These are phyloP conservation scores for Trachythela sp. DNA, from an alignment of 64 coral and sea anemone species.

Conservation along the genomic window DNA sequence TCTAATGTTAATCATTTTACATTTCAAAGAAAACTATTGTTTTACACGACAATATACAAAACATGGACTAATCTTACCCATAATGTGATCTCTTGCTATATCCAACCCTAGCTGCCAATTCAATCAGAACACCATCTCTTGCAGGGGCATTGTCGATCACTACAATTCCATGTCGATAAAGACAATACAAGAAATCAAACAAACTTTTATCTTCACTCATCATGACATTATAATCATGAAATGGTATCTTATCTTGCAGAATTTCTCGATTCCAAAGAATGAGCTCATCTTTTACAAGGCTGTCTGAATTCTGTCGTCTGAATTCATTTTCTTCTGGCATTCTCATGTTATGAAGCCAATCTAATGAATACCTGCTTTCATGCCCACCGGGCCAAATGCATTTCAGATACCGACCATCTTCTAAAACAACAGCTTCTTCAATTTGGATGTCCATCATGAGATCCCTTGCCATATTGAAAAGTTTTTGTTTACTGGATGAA, in stretches of 20 bases:
- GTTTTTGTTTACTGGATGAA: neutral
- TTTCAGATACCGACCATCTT: neutral
- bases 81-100: neutral
- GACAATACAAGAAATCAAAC: conserved; percentile 5
- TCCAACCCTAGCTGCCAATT: neutral
- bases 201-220: neutral
- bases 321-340: neutral
- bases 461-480: neutral
- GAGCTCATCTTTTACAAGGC: conserved; percentile 1
- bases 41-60: neutral
- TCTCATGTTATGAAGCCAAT: neutral
- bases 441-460: neutral
- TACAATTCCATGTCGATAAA: neutral
- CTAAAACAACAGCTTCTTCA: neutral
- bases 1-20: too few relatives aligned
- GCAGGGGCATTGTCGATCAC: neutral
- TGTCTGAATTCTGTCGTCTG: neutral
- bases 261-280: neutral
- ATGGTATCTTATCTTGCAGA: neutral
- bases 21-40: too few relatives aligned
- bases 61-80: neutral
- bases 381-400: neutral
- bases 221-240: neutral
- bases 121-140: neutral
- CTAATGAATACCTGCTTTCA: neutral